Conservation (phyloP, 1,140 invertebrate species). For the Trachelipus rathkii region DNA sequence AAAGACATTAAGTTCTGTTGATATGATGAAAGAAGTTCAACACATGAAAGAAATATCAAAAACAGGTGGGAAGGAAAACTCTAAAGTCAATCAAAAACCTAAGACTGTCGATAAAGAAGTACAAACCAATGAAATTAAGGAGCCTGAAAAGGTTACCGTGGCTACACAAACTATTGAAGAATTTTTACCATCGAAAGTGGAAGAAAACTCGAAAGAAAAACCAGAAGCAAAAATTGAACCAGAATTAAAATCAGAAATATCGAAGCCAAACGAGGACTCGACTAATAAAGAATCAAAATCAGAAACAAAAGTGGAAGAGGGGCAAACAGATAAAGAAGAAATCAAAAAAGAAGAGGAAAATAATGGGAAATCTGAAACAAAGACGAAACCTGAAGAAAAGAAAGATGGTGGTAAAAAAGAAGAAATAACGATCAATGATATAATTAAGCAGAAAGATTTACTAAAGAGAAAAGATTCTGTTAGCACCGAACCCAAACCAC, state of each 20-base stretch:
- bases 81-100: constrained; percentile 4
- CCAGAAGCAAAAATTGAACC: constrained; percentile 16
- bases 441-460: not conserved
- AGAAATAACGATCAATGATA: constrained; percentile 16
- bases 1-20: constrained; percentile 12
- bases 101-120: no score
- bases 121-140: no score
- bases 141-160: no score
- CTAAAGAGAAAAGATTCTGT: not conserved
- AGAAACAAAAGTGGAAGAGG: constrained; percentile 3
- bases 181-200: constrained; percentile 7
- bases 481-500: not conserved
- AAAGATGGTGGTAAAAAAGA: constrained; percentile 14
- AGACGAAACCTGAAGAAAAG: not conserved
- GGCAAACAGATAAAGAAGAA: not conserved
- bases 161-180: constrained; percentile 7
- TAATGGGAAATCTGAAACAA: not conserved
- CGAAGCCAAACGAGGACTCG: not conserved
- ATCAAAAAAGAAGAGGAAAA: not conserved
- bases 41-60: constrained; percentile 18
- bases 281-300: not conserved
- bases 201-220: constrained; percentile 27
- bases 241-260: no score
- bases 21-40: constrained; percentile 20
- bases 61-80: not conserved